Evolutionary conservation across 2,113 vertebrate genomes (phyloP).

Genomic region (Neopipo cinnamomea): DNA sequence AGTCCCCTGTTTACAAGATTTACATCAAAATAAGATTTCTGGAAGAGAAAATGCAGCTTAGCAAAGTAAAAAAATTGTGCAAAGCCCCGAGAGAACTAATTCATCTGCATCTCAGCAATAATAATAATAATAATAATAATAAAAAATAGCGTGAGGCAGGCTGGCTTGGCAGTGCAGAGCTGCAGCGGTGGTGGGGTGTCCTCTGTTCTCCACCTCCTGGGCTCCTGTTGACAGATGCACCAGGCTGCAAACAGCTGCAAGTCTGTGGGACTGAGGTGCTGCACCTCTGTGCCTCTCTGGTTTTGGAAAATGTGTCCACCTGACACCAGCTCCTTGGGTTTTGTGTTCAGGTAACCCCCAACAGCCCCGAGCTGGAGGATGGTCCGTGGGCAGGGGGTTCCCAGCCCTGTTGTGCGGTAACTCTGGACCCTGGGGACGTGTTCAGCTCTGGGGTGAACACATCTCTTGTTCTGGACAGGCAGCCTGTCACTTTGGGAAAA

Average conservation of each 20-base stretch:
- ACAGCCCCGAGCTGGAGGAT: rapidly evolving
- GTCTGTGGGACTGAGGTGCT: neutral
- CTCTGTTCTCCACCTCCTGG: neutral
- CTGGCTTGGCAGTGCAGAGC: neutral
- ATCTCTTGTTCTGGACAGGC: neutral
- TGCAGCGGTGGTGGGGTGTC: neutral
- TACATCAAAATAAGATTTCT: conserved; percentile 59
- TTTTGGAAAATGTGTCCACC: neutral
- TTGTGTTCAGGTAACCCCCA: rapidly evolving
- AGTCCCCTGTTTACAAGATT: conserved; percentile 52
- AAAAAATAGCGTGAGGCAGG: neutral
- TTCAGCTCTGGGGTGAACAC: rapidly evolving
- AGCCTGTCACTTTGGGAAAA: neutral
- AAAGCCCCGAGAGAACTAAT: conserved; percentile 25
- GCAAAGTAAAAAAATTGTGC: conserved; percentile 42
- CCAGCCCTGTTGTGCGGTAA: rapidly evolving
- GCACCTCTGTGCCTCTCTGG: rapidly evolving
- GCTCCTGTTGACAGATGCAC: rapidly evolving
- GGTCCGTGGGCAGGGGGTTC: rapidly evolving
- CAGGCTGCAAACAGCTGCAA: neutral
- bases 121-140: neutral
- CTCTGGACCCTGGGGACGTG: rapidly evolving
- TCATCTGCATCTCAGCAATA: conserved; percentile 11
- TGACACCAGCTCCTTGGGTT: neutral
- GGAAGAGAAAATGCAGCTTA: conserved; percentile 51